Evolutionary conservation across 2,888 invertebrate genomes (phyloP), one percentile per base, ranked within the genome.

Genomic region (Mesorhabditis spiculigera): DNA sequence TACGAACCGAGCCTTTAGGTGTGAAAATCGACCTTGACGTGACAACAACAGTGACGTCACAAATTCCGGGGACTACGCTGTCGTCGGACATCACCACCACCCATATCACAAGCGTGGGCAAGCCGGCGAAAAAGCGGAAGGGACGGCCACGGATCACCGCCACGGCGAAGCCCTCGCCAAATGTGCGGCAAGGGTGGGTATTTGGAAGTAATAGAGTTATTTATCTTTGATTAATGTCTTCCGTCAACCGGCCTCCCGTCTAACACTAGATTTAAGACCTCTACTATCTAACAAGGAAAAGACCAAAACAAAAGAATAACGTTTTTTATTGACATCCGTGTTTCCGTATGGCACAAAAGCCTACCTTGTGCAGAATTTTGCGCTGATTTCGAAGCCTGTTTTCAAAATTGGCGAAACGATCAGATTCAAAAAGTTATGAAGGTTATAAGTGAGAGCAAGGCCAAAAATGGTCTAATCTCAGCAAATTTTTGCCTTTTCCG

Each of bases 71-170:
- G n/a, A 50, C 58, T 13, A n/a, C 8, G n/a, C 10, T 13, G 8
- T 3, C 58, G 58, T 13, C n/a, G 10, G 8, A 13, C 10, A n/a
- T 50, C 58, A 50, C 58, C 10, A 50, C 58, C n/a, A 50, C 58
- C 8, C n/a, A 13, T 13, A 13, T n/a, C 58, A 50, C 58, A n/a
- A 50, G 10, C 8, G n/a, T 50, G 58, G n/a, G 8, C 10, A 28
- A 28, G 28, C 28, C 28, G 28, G n/a, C 58, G n/a, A 50, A 50
- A 50, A 50, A 50, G 58, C 8, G 58, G 58, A 50, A 50, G n/a
- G 58, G 58, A 50, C 58, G 58, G n/a, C 58, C 58, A n/a, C 8
- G 58, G 58, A 50, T 50, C 58, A 50, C 58, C n/a, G 58, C n/a
- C n/a, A 50, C 8, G n/a, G 58, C 58, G 1, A 10, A 10, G 58